phyloP scores from a whole-genome alignment of 2,888 invertebrate species.

The Tridacna gigas region DNA sequence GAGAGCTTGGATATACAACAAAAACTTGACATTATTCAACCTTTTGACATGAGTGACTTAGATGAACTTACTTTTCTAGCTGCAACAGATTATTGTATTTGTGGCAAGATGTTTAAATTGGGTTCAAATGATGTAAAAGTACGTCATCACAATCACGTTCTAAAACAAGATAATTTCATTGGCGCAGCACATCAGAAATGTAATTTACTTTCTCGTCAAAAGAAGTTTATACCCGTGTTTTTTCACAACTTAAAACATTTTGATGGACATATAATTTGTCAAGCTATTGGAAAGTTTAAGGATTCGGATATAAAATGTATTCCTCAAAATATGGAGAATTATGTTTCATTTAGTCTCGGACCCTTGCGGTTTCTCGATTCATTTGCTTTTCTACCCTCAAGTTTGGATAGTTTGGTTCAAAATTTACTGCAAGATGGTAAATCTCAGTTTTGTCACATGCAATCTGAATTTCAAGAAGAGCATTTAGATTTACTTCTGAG shows the following conservation, averaged over 20 bases:
- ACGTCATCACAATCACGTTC: constrained; percentile 47
- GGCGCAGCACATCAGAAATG: constrained; percentile 38
- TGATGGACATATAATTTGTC: constrained; percentile 40
- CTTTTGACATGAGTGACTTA: constrained; percentile 17
- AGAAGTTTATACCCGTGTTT: constrained; percentile 34
- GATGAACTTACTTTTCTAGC: constrained; percentile 50
- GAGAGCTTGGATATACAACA: constrained; percentile 39
- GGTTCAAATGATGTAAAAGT: constrained; percentile 2
- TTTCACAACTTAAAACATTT: constrained; percentile 42
- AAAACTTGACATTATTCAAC: constrained; percentile 34
- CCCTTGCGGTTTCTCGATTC: constrained; percentile 53
- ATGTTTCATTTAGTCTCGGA: constrained; percentile 48
- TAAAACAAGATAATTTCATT: constrained; percentile 28
- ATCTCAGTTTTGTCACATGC: constrained; percentile 32
- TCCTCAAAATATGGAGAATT: constrained; percentile 47
- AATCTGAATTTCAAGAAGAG: constrained; percentile 25
- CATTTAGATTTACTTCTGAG: constrained; percentile 33
- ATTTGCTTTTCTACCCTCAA: constrained; percentile 42
- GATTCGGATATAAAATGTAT: constrained; percentile 26
- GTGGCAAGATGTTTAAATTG: constrained; percentile 2
- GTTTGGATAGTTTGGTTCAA: constrained; percentile 37
- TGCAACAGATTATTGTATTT: constrained; percentile 15
- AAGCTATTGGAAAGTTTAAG: constrained; percentile 36
- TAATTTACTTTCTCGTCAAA: constrained; percentile 33
- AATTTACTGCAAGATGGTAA: constrained; percentile 45